Evolutionary conservation across 2,888 invertebrate species (phyloP), one percentile per base, ranked within the genome.

Genomic region (Pristionchus fissidentatus): DNA sequence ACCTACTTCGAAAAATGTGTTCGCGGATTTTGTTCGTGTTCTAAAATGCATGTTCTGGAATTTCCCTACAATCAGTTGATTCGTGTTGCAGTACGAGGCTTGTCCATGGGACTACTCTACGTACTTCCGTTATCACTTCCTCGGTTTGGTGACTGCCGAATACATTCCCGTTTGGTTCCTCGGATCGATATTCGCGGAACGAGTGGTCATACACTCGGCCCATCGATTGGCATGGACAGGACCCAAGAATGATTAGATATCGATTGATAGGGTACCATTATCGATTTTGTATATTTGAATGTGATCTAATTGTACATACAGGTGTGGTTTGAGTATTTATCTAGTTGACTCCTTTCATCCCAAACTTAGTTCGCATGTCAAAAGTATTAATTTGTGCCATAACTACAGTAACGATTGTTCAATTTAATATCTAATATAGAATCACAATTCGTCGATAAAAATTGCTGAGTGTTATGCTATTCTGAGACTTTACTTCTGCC

Each of bases 41-140:
- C n/a, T n/a, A n/a, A n/a, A n/a, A n/a, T n/a, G n/a, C 5, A 1
- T 32, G 4, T 32, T 38, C 1, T 43, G 19, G 43, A n/a, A 38
- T 46, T 43, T n/a, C 26, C 19, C n/a, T 2, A 49, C 22, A 49
- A 3, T 35, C 19, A 49, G 19, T 49, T 19, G 19, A 49, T 32
- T 4, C 3, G 1, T 15, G 29, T 77, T 77, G 66, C 90, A 92
- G 83, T 93, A 94, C 88, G 93, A 93, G 85, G 93, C 94, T 4
- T 94, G 94, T 89, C 94, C 94, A 0, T 94, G 94, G 94, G 93
- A 94, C 88, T 94, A 94, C 89, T 85, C 84, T n/a, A 93, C 93
- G 15, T 94, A 93, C 89, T 93, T 92, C 87, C 87, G 92, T 55
- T 93, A 93, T 84, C 93, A 94, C 88, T 92, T 94, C 85, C 93